A percentile compares a stretch with the other conserved stretches of the same genome.
Evolutionary conservation across 2,797 vertebrate genomes (phyloP).

Genomic region (Rhincodon typus): DNA sequence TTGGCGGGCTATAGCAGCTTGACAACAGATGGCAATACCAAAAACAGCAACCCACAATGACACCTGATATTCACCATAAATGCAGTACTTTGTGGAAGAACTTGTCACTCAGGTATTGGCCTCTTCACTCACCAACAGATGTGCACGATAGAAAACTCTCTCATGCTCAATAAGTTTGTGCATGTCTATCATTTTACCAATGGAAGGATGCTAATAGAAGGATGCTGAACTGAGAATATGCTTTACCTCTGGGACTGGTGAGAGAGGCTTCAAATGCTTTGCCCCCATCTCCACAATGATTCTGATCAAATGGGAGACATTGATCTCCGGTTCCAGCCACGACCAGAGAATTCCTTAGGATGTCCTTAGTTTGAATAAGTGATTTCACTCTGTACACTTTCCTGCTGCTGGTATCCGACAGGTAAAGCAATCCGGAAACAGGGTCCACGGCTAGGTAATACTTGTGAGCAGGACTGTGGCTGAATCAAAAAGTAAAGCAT

Average conservation of each 20-base stretch:
- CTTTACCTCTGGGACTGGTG: conserved; percentile 88
- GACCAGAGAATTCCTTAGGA: conserved; percentile 83
- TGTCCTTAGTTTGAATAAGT: conserved; percentile 81
- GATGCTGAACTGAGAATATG: background rate
- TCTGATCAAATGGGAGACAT: conserved; percentile 91
- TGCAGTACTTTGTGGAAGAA: background rate
- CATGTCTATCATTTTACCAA: background rate
- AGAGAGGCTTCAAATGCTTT: conserved; percentile 85
- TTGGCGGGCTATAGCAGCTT: background rate
- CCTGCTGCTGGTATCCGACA: conserved; percentile 93
- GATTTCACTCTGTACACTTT: conserved; percentile 85
- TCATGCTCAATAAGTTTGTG: background rate
- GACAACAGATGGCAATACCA: background rate
- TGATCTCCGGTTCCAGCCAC: conserved; percentile 94
- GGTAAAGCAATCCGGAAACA: conserved; percentile 81
- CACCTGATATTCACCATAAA: background rate
- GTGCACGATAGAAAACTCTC: background rate
- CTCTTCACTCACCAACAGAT: background rate
- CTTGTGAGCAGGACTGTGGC: conserved; percentile 93
- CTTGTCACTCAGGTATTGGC: background rate
- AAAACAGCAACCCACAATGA: background rate
- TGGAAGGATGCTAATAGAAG: background rate
- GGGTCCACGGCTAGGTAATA: conserved; percentile 96
- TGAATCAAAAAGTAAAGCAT: conserved; percentile 49
- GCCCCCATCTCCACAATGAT: conserved; percentile 89